Conservation (phyloP, 1,140 invertebrate species). For the Chlorops oryzae region DNA sequence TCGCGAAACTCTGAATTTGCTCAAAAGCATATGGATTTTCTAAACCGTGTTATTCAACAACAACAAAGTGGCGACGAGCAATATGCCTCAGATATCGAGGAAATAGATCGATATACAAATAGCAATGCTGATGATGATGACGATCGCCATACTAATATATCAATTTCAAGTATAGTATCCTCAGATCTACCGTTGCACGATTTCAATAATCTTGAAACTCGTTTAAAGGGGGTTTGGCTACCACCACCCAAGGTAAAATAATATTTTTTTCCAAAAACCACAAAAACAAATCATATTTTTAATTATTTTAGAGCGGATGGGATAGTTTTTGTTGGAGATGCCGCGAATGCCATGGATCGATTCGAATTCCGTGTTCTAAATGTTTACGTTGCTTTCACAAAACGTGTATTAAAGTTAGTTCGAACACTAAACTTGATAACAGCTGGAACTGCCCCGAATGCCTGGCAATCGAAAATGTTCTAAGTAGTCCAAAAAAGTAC, state of each 20-base stretch:
- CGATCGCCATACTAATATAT: no score
- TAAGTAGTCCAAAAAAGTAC: constrained; percentile 62
- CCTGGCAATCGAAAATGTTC: constrained; percentile 64
- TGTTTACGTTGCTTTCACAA: constrained; percentile 82
- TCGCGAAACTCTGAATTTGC: constrained; percentile 57
- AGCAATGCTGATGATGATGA: constrained; percentile 1
- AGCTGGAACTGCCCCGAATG: constrained; percentile 87
- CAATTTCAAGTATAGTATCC: no score
- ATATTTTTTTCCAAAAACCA: neutral
- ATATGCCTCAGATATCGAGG: constrained; percentile 3
- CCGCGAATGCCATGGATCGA: constrained; percentile 55
- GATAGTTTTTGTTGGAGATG: constrained; percentile 89
- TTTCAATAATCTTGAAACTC: constrained; percentile 19
- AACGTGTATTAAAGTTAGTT: constrained; percentile 63
- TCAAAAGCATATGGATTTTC: constrained; percentile 53
- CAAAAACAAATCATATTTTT: neutral
- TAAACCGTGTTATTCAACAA: constrained; percentile 42
- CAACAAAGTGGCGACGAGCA: constrained; percentile 11
- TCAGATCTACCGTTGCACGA: neutral
- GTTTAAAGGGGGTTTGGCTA: constrained; percentile 18
- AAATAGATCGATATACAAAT: neutral
- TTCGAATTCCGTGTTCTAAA: constrained; percentile 69
- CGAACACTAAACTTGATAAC: constrained; percentile 49
- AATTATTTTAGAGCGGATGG: constrained; percentile 36
- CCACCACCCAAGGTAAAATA: constrained; percentile 27